These are phyloP conservation scores for Octodon degus DNA, from an alignment of 2,113 vertebrate genomes.

Conservation along the genomic window DNA sequence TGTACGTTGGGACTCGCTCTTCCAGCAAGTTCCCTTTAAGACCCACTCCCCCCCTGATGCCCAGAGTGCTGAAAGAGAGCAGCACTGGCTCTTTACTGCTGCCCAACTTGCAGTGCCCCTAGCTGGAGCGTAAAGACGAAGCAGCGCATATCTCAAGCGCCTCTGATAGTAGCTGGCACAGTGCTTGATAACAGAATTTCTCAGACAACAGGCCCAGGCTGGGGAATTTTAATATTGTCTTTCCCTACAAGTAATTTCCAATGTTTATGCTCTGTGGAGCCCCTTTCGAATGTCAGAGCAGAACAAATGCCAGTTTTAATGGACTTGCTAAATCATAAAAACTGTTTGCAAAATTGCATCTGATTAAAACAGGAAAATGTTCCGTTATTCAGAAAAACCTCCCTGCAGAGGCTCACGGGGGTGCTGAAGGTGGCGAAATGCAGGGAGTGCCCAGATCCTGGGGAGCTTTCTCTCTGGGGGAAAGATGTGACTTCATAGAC, in stretches of 20 bases:
- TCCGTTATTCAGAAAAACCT: constrained; percentile 84
- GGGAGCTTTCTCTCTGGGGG: constrained; percentile 33
- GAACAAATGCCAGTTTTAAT: constrained; percentile 91
- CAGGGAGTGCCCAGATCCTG: constrained; percentile 54
- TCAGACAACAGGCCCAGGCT: constrained; percentile 79
- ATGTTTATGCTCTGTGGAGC: constrained; percentile 88
- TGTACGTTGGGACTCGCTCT: neutral
- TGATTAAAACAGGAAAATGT: constrained; percentile 88
- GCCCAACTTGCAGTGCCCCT: constrained; percentile 62
- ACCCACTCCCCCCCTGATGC: neutral
- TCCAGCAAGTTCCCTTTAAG: constrained; percentile 54
- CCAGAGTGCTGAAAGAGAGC: neutral
- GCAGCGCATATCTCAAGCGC: constrained; percentile 50
- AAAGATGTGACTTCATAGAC: neutral
- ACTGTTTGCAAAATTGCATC: constrained; percentile 87
- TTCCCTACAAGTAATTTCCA: constrained; percentile 87
- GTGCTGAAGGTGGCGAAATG: constrained; percentile 53
- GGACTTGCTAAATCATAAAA: constrained; percentile 91
- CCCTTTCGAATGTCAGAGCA: constrained; percentile 88
- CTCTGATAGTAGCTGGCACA: constrained; percentile 78
- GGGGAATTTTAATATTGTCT: constrained; percentile 87
- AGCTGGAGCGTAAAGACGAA: constrained; percentile 35
- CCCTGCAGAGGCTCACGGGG: constrained; percentile 55
- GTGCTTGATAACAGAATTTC: constrained; percentile 77
- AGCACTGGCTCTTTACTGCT: constrained; percentile 24